A percentile compares a stretch with the other conserved stretches of the same genome.
Evolutionary conservation across 2,113 vertebrate species (phyloP).

Genomic region (Phyllopteryx taeniolatus): DNA sequence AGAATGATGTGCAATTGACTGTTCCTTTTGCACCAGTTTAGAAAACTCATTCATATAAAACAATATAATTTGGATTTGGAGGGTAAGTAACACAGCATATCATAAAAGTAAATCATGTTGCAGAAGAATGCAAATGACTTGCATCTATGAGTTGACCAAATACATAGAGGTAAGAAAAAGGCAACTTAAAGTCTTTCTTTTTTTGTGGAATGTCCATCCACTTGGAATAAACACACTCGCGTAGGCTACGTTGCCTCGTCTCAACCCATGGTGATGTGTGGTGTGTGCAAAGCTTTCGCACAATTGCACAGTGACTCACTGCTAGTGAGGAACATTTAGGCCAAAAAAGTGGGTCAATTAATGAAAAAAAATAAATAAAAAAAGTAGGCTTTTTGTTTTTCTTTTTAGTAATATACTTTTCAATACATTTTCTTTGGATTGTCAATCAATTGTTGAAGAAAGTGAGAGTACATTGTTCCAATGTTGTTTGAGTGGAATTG

Average conservation of each 20-base stretch:
- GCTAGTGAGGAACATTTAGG: neutral
- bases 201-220: conserved; percentile 85
- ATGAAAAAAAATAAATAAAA: neutral
- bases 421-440: neutral
- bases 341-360: neutral
- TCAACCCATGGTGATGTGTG: neutral
- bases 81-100: conserved; percentile 1
- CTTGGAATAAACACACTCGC: conserved; percentile 87
- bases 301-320: conserved; percentile 15
- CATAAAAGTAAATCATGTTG: neutral
- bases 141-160: conserved; percentile 64
- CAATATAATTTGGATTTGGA: conserved; percentile 16
- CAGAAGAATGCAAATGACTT: conserved; percentile 1
- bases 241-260: conserved; percentile 50
- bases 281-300: conserved; percentile 17
- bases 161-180: conserved; percentile 21
- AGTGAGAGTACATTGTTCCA: conserved; percentile 36
- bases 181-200: conserved; percentile 30
- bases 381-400: neutral
- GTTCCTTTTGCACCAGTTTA: neutral
- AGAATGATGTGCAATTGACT: neutral
- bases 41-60: neutral
- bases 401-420: neutral
- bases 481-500: conserved; percentile 48
- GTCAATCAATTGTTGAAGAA: neutral